phyloP scores from a whole-genome alignment of 2,888 invertebrate species.

The Perithous albicinctus region DNA sequence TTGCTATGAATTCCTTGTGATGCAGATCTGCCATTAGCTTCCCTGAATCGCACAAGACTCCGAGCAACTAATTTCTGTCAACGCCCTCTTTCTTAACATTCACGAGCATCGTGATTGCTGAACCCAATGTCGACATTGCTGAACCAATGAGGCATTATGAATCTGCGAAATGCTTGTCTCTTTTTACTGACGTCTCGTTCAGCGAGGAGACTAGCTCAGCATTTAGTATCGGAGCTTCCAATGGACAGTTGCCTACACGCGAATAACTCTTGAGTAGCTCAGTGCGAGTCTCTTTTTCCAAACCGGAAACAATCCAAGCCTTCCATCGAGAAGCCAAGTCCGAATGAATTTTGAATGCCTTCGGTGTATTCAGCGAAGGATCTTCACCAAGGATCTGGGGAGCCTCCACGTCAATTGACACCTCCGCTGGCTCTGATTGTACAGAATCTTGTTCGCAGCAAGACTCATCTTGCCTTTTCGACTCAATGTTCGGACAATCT shows the following conservation, averaged over 20 bases:
- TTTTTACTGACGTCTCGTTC: conserved; percentile 48
- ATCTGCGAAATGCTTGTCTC: conserved; percentile 55
- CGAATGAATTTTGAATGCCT: conserved; percentile 23
- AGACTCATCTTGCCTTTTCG: conserved; percentile 11
- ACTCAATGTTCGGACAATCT: conserved; percentile 41
- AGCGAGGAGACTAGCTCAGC: conserved; percentile 25
- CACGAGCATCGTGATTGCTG: conserved; percentile 47
- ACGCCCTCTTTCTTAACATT: conserved; percentile 31
- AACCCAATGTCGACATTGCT: no score
- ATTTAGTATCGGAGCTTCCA: conserved; percentile 51
- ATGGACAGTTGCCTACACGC: conserved; percentile 41
- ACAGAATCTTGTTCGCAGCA: background rate
- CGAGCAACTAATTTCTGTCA: conserved; percentile 36
- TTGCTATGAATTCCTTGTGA: no score
- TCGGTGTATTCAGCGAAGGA: conserved; percentile 13
- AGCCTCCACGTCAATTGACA: conserved; percentile 18
- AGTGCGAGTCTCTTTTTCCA: conserved; percentile 26
- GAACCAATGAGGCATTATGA: conserved; percentile 49
- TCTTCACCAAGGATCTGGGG: conserved; percentile 25
- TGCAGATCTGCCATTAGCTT: conserved; percentile 31
- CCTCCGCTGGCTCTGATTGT: background rate
- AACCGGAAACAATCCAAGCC: conserved; percentile 42
- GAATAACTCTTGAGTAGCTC: conserved; percentile 35
- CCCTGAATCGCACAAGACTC: conserved; percentile 40
- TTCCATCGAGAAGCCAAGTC: conserved; percentile 51